A percentile compares a stretch with the other conserved stretches of the same genome.
These are phyloP conservation scores for Rhinopomastus cyanomelas DNA, from an alignment of 2,113 vertebrate species.

Conservation along the genomic window DNA sequence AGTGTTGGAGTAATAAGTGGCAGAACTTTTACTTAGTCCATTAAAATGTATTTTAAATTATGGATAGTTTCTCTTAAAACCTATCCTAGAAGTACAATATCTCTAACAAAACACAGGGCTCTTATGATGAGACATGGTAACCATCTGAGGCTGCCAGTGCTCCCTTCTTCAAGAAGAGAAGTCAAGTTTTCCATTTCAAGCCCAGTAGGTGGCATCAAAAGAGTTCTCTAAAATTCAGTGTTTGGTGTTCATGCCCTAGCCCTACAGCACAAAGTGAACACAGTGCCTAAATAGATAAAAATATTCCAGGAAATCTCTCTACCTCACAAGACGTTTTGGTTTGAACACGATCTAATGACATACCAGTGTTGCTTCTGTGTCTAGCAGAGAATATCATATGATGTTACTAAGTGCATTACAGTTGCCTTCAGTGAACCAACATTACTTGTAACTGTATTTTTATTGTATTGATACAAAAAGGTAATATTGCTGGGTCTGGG, in stretches of 20 bases:
- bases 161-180: background rate
- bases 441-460: background rate
- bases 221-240: background rate
- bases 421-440: background rate
- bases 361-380: background rate
- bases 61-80: background rate
- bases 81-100: background rate
- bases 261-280: background rate
- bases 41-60: background rate
- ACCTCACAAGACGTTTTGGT: background rate
- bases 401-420: background rate
- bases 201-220: slow-evolving; percentile 54
- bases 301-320: background rate
- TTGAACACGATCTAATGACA: background rate
- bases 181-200: background rate
- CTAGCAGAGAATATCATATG: background rate
- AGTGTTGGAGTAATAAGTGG: background rate
- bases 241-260: background rate
- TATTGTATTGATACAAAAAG: background rate
- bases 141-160: background rate
- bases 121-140: background rate
- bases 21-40: background rate
- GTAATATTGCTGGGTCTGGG: background rate
- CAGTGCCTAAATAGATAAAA: background rate
- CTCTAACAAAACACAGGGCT: background rate